phyloP scores from a whole-genome alignment of 1,140 invertebrate genomes.

The Aplysia californica region DNA sequence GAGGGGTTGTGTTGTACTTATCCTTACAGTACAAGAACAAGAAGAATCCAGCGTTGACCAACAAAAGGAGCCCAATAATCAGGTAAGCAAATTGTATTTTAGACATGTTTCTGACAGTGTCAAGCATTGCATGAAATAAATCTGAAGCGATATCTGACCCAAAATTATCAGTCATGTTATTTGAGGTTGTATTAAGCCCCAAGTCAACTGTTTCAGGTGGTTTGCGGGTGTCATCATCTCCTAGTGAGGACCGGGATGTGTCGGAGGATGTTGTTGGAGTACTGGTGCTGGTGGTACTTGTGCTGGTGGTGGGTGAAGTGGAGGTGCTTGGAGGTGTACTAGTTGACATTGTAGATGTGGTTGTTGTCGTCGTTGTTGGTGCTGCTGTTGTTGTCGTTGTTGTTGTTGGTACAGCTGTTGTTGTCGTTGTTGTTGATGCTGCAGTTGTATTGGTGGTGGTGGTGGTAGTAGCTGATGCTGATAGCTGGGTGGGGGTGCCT shows the following conservation, averaged over 20 bases:
- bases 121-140: too few species aligned
- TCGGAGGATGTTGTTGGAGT: too few species aligned
- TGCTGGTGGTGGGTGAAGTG: conserved; percentile 22
- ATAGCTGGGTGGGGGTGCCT: too few species aligned
- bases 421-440: neutral
- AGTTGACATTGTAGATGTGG: conserved; percentile 24
- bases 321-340: conserved; percentile 20
- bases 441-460: neutral
- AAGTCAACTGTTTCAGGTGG: too few species aligned
- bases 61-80: conserved; percentile 66
- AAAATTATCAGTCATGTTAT: too few species aligned
- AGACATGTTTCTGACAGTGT: conserved; percentile 58
- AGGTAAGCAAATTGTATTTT: conserved; percentile 69
- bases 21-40: conserved; percentile 65
- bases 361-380: neutral
- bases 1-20: conserved; percentile 1
- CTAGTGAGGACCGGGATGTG: too few species aligned
- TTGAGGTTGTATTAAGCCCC: too few species aligned
- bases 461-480: neutral
- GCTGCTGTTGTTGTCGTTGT: neutral
- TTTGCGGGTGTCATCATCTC: too few species aligned
- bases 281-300: conserved; percentile 14
- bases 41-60: conserved; percentile 66
- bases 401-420: neutral
- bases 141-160: too few species aligned